Evolutionary conservation across 2,797 vertebrate genomes (phyloP).

Genomic region (Rhinichthys osculus): DNA sequence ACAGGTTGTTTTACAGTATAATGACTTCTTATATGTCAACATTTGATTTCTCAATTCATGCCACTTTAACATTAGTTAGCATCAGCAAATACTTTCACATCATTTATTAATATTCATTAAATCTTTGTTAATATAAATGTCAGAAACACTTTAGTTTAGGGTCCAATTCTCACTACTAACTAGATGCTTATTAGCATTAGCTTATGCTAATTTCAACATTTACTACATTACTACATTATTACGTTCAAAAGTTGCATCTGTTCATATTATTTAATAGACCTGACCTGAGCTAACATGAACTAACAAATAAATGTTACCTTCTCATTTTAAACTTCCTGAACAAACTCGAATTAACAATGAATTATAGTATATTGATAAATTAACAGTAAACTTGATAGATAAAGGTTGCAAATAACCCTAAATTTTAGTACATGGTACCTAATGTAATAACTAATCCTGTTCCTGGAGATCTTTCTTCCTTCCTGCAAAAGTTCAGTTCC

Average conservation of each 20-base stretch:
- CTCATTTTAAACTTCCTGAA: neutral
- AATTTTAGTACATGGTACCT: neutral
- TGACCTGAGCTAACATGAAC: neutral
- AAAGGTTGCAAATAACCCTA: neutral
- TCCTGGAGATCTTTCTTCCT: neutral
- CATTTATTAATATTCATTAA: neutral
- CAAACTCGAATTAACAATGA: neutral
- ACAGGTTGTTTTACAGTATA: too few relatives aligned
- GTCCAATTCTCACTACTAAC: too few relatives aligned
- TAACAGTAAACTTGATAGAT: neutral
- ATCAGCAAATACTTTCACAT: neutral
- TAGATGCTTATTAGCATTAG: too few relatives aligned
- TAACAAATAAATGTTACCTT: neutral
- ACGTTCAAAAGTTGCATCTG: neutral
- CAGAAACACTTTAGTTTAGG: too few relatives aligned
- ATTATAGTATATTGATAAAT: neutral
- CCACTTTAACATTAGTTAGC: neutral
- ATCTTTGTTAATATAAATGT: neutral
- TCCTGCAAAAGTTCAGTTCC: neutral
- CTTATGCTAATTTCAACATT: neutral
- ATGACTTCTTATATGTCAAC: too few relatives aligned
- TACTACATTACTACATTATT: neutral
- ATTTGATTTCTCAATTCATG: neutral
- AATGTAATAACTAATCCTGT: neutral
- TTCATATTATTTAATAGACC: neutral